Conservation (phyloP, 2,888 invertebrate genomes). For the Catocala sponsa region DNA sequence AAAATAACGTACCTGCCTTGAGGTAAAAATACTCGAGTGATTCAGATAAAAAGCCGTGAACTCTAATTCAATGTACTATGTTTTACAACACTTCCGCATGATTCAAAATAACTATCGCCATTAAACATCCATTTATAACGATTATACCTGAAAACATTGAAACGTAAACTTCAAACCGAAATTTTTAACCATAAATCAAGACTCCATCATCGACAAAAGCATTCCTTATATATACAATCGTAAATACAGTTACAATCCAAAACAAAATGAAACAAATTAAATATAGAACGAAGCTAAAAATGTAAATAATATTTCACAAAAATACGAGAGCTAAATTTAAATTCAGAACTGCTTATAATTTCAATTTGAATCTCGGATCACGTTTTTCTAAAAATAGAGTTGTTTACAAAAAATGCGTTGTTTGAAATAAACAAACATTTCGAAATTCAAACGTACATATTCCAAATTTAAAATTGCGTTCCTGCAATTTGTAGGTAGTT, state of each 20-base stretch:
- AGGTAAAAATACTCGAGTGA: background rate
- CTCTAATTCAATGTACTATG: too few species aligned
- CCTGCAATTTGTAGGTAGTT: constrained; percentile 22
- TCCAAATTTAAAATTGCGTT: constrained; percentile 13
- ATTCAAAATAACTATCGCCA: too few species aligned
- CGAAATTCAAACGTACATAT: constrained; percentile 8
- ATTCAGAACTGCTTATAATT: background rate
- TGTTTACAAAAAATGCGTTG: constrained; percentile 5
- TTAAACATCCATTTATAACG: background rate
- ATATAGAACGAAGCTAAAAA: background rate
- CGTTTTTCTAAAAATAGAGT: background rate
- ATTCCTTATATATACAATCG: background rate
- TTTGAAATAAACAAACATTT: constrained; percentile 1
- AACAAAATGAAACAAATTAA: background rate
- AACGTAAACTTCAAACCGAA: background rate
- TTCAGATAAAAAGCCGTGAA: too few species aligned
- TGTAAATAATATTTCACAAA: background rate
- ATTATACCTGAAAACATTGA: background rate
- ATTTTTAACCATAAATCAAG: constrained; percentile 1
- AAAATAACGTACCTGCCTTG: too few species aligned
- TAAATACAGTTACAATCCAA: background rate
- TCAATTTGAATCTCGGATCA: background rate
- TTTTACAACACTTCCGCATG: too few species aligned
- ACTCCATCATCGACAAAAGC: constrained; percentile 3
- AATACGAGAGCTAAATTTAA: background rate